Evolutionary conservation across 1,140 invertebrate genomes (phyloP), one percentile per base, ranked within the genome.

Genomic region (Cotesia chilonis): DNA sequence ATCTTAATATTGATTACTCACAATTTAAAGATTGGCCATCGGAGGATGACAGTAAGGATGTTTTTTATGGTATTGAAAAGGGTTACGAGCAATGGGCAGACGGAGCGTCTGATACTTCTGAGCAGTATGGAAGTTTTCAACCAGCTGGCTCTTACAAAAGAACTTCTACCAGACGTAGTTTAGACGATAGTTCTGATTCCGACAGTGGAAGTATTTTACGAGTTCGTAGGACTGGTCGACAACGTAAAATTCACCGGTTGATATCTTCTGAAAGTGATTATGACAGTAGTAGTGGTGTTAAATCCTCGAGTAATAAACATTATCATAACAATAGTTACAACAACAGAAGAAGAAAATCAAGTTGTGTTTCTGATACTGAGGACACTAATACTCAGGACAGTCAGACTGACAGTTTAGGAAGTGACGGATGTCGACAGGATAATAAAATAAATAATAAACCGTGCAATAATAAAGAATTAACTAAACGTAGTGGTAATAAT

Each of bases 1-100:
- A 89, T 79, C 78, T 92, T 0, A 90, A 92, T 70, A 90, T 92
- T 65, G 90, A 92, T 80, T 91, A 92, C 75, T 89, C 88, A 38
- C 89, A 90, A 74, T 92, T 91, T 75, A 88, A 89, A 73, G 86
- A 89, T 79, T 88, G 88, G 78, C 89, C 90, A 3, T 87, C 85
- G 20, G 86, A 86, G 0, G 84, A 87, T 20, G 87, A 88, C 54
- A 80, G 76, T 1, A 88, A 79, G 68, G 88, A 86, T 14, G 77
- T 80, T 4, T 85, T 84, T 51, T 84, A 85, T n/a, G 89, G 89
- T 0, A 91, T 91, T 47, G 90, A 91, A 73, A 89, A 90, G 67
- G 88, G 89, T 1, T 89, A 89, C 77, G 89, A 89, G 71, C 85
- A 88, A 7, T 89, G 83, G 83, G 83, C 77, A 2, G 85, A 87